Percentiles rank a stretch among this genome's conserved stretches.
phyloP scores from a whole-genome alignment of 1,140 invertebrate genomes.

The Drosophila truncata region DNA sequence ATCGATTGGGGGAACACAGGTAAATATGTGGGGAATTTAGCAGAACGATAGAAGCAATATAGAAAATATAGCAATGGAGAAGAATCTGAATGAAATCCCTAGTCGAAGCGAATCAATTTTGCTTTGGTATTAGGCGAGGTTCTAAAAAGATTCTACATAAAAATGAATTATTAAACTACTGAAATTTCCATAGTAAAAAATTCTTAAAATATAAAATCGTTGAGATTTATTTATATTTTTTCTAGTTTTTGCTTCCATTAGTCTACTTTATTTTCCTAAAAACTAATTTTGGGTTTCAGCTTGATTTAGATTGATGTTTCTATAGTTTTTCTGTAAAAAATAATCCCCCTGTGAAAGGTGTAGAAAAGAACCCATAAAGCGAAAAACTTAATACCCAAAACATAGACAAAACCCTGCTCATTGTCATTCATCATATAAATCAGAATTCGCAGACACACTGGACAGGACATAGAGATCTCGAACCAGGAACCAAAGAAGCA shows the following conservation, averaged over 20 bases:
- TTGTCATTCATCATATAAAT: slow-evolving; percentile 71
- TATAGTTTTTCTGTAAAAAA: background rate
- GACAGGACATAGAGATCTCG: slow-evolving; percentile 36
- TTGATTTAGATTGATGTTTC: background rate
- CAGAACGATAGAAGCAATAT: background rate
- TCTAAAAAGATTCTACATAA: background rate
- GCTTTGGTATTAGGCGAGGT: background rate
- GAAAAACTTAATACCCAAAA: slow-evolving; percentile 38
- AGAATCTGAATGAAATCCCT: slow-evolving; percentile 25
- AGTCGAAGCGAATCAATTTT: slow-evolving; percentile 5
- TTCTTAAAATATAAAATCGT: background rate
- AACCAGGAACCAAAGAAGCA: slow-evolving; percentile 40
- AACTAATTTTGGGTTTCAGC: background rate
- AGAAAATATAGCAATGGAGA: background rate
- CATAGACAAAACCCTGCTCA: slow-evolving; percentile 41
- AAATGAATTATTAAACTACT: background rate
- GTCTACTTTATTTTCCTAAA: background rate
- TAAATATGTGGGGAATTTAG: slow-evolving; percentile 18
- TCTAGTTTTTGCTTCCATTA: background rate
- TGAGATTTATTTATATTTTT: too few relatives aligned
- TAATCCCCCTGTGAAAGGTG: slow-evolving; percentile 23
- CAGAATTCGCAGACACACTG: slow-evolving; percentile 57
- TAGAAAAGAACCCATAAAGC: slow-evolving; percentile 24
- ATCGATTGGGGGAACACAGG: slow-evolving; percentile 32
- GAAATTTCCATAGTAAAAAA: background rate